A percentile compares a stretch with the other conserved stretches of the same genome.
These are phyloP conservation scores for Danio kyathit DNA, from an alignment of 2,797 vertebrate genomes.

Conservation along the genomic window DNA sequence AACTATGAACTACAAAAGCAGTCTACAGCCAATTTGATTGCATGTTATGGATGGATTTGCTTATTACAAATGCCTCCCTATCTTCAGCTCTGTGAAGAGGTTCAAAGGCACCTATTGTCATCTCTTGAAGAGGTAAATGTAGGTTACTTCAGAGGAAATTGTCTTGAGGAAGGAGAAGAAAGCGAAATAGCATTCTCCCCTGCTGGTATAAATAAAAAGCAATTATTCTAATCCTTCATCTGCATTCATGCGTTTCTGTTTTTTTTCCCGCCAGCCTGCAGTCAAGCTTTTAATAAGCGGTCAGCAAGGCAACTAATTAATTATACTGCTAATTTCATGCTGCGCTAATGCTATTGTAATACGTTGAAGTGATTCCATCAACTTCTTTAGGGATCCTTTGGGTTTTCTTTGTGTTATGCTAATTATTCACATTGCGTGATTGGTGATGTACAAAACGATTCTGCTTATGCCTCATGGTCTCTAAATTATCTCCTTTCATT, in stretches of 20 bases:
- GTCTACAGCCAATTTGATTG: no score
- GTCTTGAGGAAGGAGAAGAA: not conserved
- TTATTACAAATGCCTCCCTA: not conserved
- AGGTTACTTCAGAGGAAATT: not conserved
- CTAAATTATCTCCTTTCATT: not conserved
- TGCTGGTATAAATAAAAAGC: not conserved
- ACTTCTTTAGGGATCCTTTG: conserved; percentile 7
- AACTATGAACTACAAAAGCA: no score
- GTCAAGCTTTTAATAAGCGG: conserved; percentile 4
- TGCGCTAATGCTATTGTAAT: conserved; percentile 4
- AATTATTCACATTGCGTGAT: not conserved
- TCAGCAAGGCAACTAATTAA: conserved; percentile 30
- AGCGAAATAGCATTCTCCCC: not conserved
- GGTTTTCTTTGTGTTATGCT: not conserved
- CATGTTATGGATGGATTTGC: not conserved
- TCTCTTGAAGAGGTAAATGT: not conserved
- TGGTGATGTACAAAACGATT: not conserved
- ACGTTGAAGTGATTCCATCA: conserved; percentile 21
- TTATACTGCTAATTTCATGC: conserved; percentile 14
- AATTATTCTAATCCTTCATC: not conserved
- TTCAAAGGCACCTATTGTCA: not conserved
- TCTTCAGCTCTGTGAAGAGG: not conserved
- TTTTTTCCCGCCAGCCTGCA: no score
- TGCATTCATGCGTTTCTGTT: conserved; percentile 12
- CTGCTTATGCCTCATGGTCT: not conserved